phyloP scores from a whole-genome alignment of 1,140 invertebrate species.

The Mesaphorura yosii region DNA sequence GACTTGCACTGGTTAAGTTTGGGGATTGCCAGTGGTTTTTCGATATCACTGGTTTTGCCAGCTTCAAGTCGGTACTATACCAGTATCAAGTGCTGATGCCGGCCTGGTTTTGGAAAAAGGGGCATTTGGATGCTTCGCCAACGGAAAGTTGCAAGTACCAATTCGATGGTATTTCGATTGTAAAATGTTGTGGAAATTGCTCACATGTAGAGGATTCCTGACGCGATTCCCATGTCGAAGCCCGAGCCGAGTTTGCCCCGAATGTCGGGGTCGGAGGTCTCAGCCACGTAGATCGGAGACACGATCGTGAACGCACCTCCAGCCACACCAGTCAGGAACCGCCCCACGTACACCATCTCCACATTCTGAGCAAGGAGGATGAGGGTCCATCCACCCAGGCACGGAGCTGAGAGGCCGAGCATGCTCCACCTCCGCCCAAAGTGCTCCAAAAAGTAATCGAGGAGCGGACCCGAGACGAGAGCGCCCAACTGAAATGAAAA shows the following conservation, averaged over 20 bases:
- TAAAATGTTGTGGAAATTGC: no score
- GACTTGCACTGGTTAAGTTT: no score
- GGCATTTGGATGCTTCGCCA: no score
- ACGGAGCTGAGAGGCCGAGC: constrained; percentile 55
- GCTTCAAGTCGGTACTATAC: no score
- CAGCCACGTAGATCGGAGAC: constrained; percentile 59
- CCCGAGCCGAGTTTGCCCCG: constrained; percentile 53
- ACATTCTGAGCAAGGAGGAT: constrained; percentile 53
- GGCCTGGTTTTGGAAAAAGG: no score
- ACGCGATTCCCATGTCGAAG: constrained; percentile 60
- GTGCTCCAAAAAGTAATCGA: constrained; percentile 46
- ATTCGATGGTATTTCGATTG: no score
- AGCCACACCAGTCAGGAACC: constrained; percentile 53
- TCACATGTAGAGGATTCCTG: constrained; percentile 62
- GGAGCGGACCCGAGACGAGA: constrained; percentile 54
- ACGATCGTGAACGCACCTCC: constrained; percentile 37
- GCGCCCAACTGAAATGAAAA: constrained; percentile 54
- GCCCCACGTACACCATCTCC: constrained; percentile 48
- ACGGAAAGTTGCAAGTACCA: no score
- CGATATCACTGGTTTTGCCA: no score
- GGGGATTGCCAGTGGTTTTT: no score
- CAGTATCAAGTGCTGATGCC: no score
- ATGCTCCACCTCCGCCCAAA: constrained; percentile 64
- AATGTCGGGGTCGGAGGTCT: constrained; percentile 45
- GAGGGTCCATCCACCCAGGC: constrained; percentile 58